These are phyloP conservation scores for Sinocyclocheilus anophthalmus DNA, from an alignment of 2,113 vertebrate species.

Conservation along the genomic window DNA sequence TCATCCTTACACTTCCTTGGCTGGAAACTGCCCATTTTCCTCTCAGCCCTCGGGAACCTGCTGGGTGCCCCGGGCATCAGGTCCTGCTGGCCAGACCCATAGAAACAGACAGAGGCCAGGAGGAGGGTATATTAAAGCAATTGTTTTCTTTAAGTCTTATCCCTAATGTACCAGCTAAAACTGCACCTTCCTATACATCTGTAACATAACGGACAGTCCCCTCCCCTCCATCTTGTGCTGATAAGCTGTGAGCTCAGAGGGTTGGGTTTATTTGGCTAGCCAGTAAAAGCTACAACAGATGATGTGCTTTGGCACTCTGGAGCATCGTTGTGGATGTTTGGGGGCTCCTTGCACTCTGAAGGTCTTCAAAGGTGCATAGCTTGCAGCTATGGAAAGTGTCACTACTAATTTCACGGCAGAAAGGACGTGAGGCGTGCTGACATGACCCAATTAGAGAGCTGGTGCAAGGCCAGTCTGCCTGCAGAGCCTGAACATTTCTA, in stretches of 20 bases:
- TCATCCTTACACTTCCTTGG: conserved; percentile 46
- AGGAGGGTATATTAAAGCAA: conserved; percentile 31
- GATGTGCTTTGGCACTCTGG: conserved; percentile 13
- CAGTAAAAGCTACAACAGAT: conserved; percentile 10
- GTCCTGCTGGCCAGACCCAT: background rate
- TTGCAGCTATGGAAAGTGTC: conserved; percentile 36
- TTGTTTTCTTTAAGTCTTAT: conserved; percentile 43
- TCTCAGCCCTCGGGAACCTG: conserved; percentile 11
- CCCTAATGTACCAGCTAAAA: conserved; percentile 27
- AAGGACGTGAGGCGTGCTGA: conserved; percentile 29
- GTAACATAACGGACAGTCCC: conserved; percentile 33
- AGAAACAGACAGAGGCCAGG: conserved; percentile 11
- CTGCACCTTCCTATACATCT: conserved; percentile 34
- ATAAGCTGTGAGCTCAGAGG: background rate
- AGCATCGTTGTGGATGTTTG: background rate
- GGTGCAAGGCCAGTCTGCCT: conserved; percentile 5
- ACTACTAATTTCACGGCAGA: conserved; percentile 51
- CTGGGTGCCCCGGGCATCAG: background rate
- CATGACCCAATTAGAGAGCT: conserved; percentile 47
- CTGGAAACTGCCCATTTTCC: conserved; percentile 31
- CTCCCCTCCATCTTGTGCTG: conserved; percentile 29
- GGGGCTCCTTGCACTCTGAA: conserved; percentile 17
- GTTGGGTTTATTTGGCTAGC: conserved; percentile 32
- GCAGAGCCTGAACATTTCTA: background rate
- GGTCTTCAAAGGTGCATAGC: conserved; percentile 30